A percentile compares a stretch with the other conserved stretches of the same genome.
phyloP scores from a whole-genome alignment of 2,888 invertebrate species.

The Drosophila mimica region DNA sequence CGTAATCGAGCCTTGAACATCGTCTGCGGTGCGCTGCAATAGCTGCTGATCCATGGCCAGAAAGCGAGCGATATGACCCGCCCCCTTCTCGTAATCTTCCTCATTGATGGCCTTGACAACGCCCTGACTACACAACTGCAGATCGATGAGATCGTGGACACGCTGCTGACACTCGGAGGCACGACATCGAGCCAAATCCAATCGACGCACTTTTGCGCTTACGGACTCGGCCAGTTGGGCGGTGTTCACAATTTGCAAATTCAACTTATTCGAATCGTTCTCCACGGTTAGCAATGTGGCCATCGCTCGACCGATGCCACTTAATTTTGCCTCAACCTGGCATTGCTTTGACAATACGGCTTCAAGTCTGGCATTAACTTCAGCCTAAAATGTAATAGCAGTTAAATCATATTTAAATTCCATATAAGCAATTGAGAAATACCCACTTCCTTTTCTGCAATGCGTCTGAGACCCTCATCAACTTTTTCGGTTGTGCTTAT shows the following conservation, averaged over 20 bases:
- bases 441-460: slow-evolving; percentile 77
- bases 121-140: slow-evolving; percentile 98
- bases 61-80: slow-evolving; percentile 97
- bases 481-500: slow-evolving; percentile 87
- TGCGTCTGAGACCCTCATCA: slow-evolving; percentile 73
- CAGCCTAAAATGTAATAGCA: slow-evolving; percentile 86
- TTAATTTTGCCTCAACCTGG: slow-evolving; percentile 92
- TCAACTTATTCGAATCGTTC: slow-evolving; percentile 92
- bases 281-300: slow-evolving; percentile 92
- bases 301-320: slow-evolving; percentile 92
- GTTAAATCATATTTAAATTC: neutral
- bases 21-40: slow-evolving; percentile 90
- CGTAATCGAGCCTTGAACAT: slow-evolving; percentile 88
- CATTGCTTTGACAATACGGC: slow-evolving; percentile 90
- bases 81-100: slow-evolving; percentile 98
- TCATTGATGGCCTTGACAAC: slow-evolving; percentile 96
- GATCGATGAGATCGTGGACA: slow-evolving; percentile 96
- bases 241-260: slow-evolving; percentile 94
- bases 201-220: slow-evolving; percentile 96
- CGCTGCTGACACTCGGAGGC: slow-evolving; percentile 97
- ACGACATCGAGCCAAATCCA: slow-evolving; percentile 94
- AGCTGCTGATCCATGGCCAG: slow-evolving; percentile 95
- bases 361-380: slow-evolving; percentile 89
- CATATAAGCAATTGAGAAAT: slow-evolving; percentile 1
- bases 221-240: slow-evolving; percentile 96